A percentile compares a stretch with the other conserved stretches of the same genome.
Evolutionary conservation across 1,140 invertebrate genomes (phyloP).

Genomic region (Sycophila sp.): DNA sequence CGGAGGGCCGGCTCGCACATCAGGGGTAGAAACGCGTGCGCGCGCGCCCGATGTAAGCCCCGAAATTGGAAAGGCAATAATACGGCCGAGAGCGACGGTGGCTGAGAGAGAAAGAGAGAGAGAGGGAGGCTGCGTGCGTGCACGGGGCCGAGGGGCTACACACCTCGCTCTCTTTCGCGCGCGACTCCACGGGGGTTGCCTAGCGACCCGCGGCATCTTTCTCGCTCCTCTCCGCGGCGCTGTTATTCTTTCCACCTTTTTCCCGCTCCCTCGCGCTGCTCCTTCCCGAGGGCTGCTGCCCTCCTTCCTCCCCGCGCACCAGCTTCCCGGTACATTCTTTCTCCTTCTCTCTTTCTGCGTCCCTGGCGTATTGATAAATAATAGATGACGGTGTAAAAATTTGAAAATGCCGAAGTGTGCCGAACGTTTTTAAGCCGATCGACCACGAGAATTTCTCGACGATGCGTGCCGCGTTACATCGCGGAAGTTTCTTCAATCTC

Average conservation of each 20-base stretch:
- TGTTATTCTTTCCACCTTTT: constrained; percentile 38
- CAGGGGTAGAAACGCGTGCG: neutral
- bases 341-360: neutral
- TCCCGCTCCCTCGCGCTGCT: neutral
- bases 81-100: constrained; percentile 29
- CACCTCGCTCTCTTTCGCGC: constrained; percentile 28
- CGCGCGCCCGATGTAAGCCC: constrained; percentile 44
- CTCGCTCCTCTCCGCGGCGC: constrained; percentile 27
- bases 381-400: neutral
- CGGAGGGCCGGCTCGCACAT: constrained; percentile 23
- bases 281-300: constrained; percentile 5
- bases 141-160: neutral
- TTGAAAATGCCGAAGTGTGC: neutral
- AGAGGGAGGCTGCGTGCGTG: neutral
- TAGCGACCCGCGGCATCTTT: constrained; percentile 53
- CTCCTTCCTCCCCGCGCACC: neutral
- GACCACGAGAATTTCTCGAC: too few relatives aligned
- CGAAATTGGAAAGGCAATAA: constrained; percentile 64
- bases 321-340: neutral
- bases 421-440: neutral
- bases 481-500: too few relatives aligned
- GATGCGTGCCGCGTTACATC: too few relatives aligned
- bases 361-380: neutral
- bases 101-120: constrained; percentile 25
- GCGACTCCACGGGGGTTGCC: constrained; percentile 56